Evolutionary conservation across 1,140 invertebrate genomes (phyloP).

Genomic region (Drosophila kanapiae): DNA sequence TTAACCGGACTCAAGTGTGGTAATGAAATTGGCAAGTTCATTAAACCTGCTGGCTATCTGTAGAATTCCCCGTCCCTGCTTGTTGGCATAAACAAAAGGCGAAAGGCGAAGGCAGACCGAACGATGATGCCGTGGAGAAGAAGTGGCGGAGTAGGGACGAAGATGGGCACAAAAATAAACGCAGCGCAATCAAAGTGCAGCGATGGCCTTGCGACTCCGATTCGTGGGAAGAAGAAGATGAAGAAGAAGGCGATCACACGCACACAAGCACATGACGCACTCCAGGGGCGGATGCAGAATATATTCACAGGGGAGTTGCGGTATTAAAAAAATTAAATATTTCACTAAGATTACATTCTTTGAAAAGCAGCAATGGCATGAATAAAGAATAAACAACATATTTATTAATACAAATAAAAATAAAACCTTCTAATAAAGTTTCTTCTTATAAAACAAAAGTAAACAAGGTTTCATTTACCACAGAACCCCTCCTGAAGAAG

Average conservation of each 20-base stretch:
- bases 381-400: no score
- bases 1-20: constrained; percentile 35
- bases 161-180: constrained; percentile 57
- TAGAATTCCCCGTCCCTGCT: constrained; percentile 40
- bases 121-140: not conserved
- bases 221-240: constrained; percentile 32
- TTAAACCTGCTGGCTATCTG: constrained; percentile 70
- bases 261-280: not conserved
- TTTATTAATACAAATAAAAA: no score
- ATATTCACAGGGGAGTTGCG: not conserved
- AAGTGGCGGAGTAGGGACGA: constrained; percentile 14
- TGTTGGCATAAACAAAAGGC: constrained; percentile 64
- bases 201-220: constrained; percentile 63
- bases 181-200: constrained; percentile 63
- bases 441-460: not conserved
- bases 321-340: not conserved
- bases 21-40: constrained; percentile 72
- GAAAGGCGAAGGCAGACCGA: constrained; percentile 10
- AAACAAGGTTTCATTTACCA: not conserved
- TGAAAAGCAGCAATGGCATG: not conserved
- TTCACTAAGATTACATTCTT: not conserved
- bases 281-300: constrained; percentile 2
- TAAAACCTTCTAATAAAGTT: no score
- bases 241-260: constrained; percentile 14
- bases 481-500: constrained; percentile 4